Evolutionary conservation across 1,140 invertebrate species (phyloP).

Genomic region (Holcopasites calliopsidis): DNA sequence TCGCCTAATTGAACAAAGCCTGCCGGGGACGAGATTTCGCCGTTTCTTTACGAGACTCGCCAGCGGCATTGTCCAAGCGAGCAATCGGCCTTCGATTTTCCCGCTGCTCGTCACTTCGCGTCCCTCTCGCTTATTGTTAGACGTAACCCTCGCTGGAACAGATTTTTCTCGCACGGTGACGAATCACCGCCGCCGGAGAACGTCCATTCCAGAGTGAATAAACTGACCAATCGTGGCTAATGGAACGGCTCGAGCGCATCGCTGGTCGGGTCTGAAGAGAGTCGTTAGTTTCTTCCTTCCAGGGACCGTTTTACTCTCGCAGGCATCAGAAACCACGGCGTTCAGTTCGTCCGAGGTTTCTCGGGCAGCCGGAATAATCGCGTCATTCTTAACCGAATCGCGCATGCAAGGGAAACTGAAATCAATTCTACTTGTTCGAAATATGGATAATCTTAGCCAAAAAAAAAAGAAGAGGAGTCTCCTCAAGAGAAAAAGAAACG

Average conservation of each 20-base stretch:
- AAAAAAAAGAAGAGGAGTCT: not conserved
- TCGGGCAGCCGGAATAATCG: too few relatives aligned
- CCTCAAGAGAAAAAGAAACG: too few relatives aligned
- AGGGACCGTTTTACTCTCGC: not conserved
- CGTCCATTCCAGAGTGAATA: conserved; percentile 28
- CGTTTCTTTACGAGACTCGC: not conserved
- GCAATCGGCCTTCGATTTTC: conserved; percentile 30
- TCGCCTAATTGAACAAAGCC: not conserved
- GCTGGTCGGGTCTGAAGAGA: conserved; percentile 22
- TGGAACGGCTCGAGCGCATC: conserved; percentile 1
- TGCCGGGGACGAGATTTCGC: not conserved
- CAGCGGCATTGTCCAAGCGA: conserved; percentile 1
- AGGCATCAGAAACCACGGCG: not conserved
- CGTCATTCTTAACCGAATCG: too few relatives aligned
- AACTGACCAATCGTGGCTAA: conserved; percentile 37
- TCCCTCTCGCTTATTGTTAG: not conserved
- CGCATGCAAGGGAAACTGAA: too few relatives aligned
- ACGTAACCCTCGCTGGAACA: not conserved
- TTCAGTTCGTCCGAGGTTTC: not conserved
- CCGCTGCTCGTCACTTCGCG: conserved; percentile 22
- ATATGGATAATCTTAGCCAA: not conserved
- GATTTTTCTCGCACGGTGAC: conserved; percentile 28
- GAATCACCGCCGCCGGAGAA: conserved; percentile 13
- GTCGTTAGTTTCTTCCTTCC: conserved; percentile 12
- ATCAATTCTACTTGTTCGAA: not conserved